These are phyloP conservation scores for Sinocyclocheilus grahami DNA, from an alignment of 2,113 vertebrate genomes.

Conservation along the genomic window DNA sequence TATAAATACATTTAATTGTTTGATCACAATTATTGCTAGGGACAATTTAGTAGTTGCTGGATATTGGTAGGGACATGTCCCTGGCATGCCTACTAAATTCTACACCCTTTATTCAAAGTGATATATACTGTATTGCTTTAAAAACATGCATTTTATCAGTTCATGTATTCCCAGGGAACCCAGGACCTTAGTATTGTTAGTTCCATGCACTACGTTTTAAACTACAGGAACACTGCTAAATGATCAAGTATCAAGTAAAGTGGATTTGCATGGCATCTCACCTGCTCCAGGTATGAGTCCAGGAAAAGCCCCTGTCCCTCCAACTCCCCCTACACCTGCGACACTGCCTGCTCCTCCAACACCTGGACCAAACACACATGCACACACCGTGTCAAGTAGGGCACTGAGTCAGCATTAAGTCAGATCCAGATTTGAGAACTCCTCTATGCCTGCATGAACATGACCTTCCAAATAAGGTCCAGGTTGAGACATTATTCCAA, in stretches of 20 bases:
- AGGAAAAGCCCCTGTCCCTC: not conserved
- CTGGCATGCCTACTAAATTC: too few species aligned
- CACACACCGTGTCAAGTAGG: too few species aligned
- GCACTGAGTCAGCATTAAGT: too few species aligned
- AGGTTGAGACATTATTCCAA: not conserved
- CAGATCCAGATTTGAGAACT: not conserved
- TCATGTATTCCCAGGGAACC: not conserved
- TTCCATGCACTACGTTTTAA: not conserved
- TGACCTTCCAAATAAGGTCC: not conserved
- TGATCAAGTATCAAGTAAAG: not conserved
- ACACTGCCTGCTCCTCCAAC: constrained; percentile 48
- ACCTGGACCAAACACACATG: constrained; percentile 20
- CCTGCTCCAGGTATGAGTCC: constrained; percentile 63
- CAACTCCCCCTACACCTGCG: constrained; percentile 39
- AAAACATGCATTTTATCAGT: not conserved
- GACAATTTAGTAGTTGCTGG: too few species aligned
- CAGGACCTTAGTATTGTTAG: not conserved
- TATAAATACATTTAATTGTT: too few species aligned
- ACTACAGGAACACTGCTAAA: not conserved
- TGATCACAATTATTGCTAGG: too few species aligned
- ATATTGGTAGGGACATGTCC: too few species aligned
- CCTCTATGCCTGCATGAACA: not conserved
- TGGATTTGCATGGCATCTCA: not conserved
- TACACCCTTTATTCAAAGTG: too few species aligned
- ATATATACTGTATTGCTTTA: too few species aligned